Conservation (phyloP, 2,888 invertebrate species). For the Diploptera punctata region DNA sequence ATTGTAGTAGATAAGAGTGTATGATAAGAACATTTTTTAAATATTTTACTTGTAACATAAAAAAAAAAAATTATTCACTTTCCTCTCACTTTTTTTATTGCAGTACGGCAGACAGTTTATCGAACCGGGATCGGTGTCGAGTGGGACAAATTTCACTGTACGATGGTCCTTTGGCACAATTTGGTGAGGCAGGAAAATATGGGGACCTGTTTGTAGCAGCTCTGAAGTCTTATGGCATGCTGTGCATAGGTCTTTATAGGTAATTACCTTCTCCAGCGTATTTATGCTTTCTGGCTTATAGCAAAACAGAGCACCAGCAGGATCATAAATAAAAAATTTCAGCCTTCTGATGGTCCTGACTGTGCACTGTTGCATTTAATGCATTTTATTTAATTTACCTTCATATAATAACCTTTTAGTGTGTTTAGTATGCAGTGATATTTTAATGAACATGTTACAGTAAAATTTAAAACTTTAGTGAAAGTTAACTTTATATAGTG, state of each 20-base stretch:
- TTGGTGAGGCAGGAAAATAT: constrained; percentile 97
- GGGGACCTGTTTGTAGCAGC: constrained; percentile 97
- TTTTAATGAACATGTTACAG: too few species aligned
- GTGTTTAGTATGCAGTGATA: too few species aligned
- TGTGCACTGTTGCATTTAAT: not conserved
- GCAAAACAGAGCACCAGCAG: constrained; percentile 16
- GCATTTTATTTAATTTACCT: constrained; percentile 2
- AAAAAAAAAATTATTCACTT: too few species aligned
- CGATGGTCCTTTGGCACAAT: constrained; percentile 96
- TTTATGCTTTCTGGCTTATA: constrained; percentile 2
- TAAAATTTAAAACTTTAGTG: too few species aligned
- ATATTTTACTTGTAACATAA: too few species aligned
- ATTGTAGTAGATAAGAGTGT: too few species aligned
- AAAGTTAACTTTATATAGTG: too few species aligned
- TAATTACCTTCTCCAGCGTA: constrained; percentile 49
- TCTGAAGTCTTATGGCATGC: constrained; percentile 95
- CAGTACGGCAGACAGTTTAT: constrained; percentile 93
- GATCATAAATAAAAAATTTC: not conserved
- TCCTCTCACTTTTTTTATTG: too few species aligned
- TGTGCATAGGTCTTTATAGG: constrained; percentile 98
- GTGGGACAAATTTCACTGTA: constrained; percentile 99
- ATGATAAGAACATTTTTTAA: too few species aligned
- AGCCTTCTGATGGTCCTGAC: not conserved
- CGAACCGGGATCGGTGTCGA: constrained; percentile 95
- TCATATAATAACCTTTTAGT: too few species aligned